phyloP scores from a whole-genome alignment of 2,113 vertebrate species.

The Urocynchramus pylzowi region DNA sequence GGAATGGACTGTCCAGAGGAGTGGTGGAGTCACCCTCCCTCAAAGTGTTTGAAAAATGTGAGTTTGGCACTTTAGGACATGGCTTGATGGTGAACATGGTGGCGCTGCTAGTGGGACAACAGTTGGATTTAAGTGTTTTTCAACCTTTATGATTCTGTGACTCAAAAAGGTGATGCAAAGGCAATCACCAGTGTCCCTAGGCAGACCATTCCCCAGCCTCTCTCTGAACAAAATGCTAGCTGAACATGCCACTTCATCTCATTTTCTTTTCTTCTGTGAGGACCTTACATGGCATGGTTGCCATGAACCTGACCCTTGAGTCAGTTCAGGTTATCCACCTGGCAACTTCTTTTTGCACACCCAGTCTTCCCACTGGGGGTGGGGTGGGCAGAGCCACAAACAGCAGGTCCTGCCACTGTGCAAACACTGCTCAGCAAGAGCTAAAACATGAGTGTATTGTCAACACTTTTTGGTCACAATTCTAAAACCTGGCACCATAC shows the following conservation, averaged over 20 bases:
- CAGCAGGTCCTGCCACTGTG: neutral
- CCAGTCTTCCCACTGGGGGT: fast-evolving
- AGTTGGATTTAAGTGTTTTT: neutral
- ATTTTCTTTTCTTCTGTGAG: neutral
- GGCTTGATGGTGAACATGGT: neutral
- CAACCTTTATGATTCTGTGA: neutral
- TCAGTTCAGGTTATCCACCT: neutral
- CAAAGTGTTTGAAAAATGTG: neutral
- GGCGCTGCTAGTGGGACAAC: fast-evolving
- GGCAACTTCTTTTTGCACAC: neutral
- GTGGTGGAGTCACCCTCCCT: neutral
- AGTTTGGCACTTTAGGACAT: neutral
- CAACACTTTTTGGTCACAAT: neutral
- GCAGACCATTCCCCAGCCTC: neutral
- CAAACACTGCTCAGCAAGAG: neutral
- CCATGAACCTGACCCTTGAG: no score
- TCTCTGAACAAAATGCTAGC: neutral
- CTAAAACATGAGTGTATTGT: neutral
- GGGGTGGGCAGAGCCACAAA: neutral
- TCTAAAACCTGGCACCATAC: neutral
- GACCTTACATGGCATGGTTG: fast-evolving
- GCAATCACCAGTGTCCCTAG: neutral
- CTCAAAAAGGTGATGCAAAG: neutral
- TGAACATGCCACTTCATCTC: neutral
- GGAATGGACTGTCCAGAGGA: neutral